Evolutionary conservation across 2,888 invertebrate species (phyloP).

Genomic region (Metopia argyrocephala): DNA sequence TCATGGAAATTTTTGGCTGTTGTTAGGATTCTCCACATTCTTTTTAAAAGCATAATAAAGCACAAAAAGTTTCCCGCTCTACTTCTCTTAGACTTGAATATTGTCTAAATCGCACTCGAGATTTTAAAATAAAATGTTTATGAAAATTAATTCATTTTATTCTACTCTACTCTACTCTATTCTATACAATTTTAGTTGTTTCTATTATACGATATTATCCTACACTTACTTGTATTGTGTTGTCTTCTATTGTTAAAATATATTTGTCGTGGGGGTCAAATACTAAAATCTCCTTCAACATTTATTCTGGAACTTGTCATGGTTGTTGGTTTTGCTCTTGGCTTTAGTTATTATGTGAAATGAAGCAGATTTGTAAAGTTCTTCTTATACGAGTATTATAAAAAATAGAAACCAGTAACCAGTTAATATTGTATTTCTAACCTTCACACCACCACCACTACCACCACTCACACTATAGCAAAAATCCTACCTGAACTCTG

Average conservation of each 20-base stretch:
- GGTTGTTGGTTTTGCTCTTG: no score
- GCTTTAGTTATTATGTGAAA: no score
- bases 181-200: not conserved
- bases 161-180: not conserved
- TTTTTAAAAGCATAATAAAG: not conserved
- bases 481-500: slow-evolving; percentile 6
- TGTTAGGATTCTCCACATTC: slow-evolving; percentile 5
- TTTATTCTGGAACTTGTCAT: not conserved
- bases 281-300: slow-evolving; percentile 26
- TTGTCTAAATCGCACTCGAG: not conserved
- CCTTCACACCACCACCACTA: not conserved
- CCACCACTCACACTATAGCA: not conserved
- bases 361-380: slow-evolving; percentile 47
- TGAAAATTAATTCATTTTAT: slow-evolving; percentile 34
- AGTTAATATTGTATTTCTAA: slow-evolving; percentile 33
- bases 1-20: not conserved
- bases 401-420: not conserved
- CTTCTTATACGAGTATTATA: not conserved
- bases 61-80: not conserved
- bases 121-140: not conserved
- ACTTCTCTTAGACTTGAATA: not conserved
- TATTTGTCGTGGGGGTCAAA: slow-evolving; percentile 58
- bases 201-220: not conserved
- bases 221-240: not conserved
- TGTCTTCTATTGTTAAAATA: slow-evolving; percentile 24